phyloP scores from a whole-genome alignment of 2,113 vertebrate species.

The Pseudopipra pipra region DNA sequence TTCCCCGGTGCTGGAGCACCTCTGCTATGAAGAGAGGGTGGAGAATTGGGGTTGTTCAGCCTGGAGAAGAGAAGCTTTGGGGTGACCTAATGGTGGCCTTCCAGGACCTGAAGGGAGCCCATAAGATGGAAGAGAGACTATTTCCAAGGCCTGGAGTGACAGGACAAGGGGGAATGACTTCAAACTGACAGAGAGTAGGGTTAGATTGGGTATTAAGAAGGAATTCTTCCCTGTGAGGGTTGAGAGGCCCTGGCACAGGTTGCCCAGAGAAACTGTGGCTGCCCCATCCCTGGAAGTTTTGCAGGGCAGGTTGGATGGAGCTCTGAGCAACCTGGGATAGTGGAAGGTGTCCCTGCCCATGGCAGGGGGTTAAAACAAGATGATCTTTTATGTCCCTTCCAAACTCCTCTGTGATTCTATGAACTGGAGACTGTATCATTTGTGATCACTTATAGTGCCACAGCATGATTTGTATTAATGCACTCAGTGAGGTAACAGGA shows the following conservation, averaged over 20 bases:
- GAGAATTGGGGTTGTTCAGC: background rate
- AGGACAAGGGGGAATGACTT: background rate
- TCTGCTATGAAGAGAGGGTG: background rate
- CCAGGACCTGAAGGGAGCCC: background rate
- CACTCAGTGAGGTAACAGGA: rapidly evolving
- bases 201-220: background rate
- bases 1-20: background rate
- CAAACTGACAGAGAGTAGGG: background rate
- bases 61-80: background rate
- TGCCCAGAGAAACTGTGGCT: background rate
- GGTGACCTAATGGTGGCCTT: background rate
- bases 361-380: background rate
- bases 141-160: background rate
- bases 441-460: background rate
- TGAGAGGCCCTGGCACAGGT: background rate
- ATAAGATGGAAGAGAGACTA: background rate
- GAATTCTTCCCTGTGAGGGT: background rate
- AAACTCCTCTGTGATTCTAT: background rate
- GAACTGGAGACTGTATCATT: background rate
- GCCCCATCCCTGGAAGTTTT: background rate
- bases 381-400: background rate
- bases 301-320: background rate
- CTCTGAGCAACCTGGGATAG: background rate
- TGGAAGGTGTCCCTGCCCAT: background rate
- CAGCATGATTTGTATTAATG: background rate